Conservation (phyloP, 2,888 invertebrate genomes). For the Gastrophysa polygoni region DNA sequence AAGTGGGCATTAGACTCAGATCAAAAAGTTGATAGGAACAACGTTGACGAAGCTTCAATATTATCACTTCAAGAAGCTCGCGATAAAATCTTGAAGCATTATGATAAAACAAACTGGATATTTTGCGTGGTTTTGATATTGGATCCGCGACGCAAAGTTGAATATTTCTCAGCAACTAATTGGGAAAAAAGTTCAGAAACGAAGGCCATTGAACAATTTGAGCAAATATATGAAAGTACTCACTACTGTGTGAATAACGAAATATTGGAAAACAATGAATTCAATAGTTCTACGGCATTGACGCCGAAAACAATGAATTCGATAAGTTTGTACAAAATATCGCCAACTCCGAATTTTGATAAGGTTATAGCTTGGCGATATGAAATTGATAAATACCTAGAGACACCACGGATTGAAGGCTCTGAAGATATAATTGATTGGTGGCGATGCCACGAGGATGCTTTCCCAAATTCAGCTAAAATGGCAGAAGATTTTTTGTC, state of each 20-base stretch:
- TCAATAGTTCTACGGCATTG: too few relatives aligned
- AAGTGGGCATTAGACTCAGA: constrained; percentile 2
- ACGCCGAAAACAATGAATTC: too few relatives aligned
- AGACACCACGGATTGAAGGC: constrained; percentile 24
- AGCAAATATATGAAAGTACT: too few relatives aligned
- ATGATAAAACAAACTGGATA: constrained; percentile 39
- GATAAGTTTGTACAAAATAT: too few relatives aligned
- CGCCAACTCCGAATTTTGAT: too few relatives aligned
- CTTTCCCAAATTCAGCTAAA: constrained; percentile 27
- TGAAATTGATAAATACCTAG: constrained; percentile 30
- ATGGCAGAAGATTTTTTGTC: constrained; percentile 32
- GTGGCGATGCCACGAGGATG: constrained; percentile 26
- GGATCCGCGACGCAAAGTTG: too few relatives aligned
- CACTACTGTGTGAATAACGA: too few relatives aligned
- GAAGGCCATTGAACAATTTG: too few relatives aligned
- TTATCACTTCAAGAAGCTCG: constrained; percentile 33
- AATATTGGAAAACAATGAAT: too few relatives aligned
- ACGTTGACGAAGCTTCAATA: constrained; percentile 34
- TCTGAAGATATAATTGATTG: constrained; percentile 31
- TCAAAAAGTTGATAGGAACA: constrained; percentile 28
- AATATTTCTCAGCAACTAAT: constrained; percentile 36
- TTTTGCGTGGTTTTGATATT: too few relatives aligned
- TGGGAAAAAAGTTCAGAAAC: too few relatives aligned
- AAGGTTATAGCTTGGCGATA: constrained; percentile 26
- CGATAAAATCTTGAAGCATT: constrained; percentile 42